Percentiles rank a stretch among this genome's conserved stretches.
These are phyloP conservation scores for Pterostichus madidus DNA, from an alignment of 2,888 invertebrate genomes.

Conservation along the genomic window DNA sequence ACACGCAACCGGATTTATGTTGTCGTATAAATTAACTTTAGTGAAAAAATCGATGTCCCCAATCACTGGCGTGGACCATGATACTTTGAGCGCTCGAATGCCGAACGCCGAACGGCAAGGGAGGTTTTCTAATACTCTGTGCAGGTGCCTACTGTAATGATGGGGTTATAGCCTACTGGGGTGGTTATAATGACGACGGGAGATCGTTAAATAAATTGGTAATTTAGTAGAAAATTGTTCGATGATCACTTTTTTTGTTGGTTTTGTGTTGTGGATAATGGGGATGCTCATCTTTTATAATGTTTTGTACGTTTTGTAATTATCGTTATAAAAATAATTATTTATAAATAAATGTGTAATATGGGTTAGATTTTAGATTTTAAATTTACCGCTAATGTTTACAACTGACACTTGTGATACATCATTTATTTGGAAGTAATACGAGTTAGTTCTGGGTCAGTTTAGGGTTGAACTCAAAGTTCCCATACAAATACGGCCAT, in stretches of 20 bases:
- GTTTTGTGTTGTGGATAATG: slow-evolving; percentile 1
- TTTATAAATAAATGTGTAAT: too few relatives aligned
- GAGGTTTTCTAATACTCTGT: slow-evolving; percentile 41
- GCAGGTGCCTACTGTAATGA: slow-evolving; percentile 34
- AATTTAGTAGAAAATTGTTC: slow-evolving; percentile 15
- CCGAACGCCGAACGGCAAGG: background rate
- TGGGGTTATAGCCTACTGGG: background rate
- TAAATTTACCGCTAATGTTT: too few relatives aligned
- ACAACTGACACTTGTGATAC: too few relatives aligned
- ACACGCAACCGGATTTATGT: slow-evolving; percentile 65
- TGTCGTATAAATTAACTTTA: slow-evolving; percentile 66
- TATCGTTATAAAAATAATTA: background rate
- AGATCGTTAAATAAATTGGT: slow-evolving; percentile 27
- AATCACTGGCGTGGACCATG: slow-evolving; percentile 46
- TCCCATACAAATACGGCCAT: too few relatives aligned
- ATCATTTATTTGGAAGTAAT: too few relatives aligned
- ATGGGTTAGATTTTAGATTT: too few relatives aligned
- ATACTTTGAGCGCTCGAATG: slow-evolving; percentile 3
- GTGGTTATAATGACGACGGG: slow-evolving; percentile 16
- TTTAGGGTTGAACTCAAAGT: too few relatives aligned
- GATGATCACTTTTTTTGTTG: slow-evolving; percentile 4
- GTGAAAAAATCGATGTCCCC: slow-evolving; percentile 62
- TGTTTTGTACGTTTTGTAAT: background rate
- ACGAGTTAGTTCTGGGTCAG: too few relatives aligned
- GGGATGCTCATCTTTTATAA: background rate